phyloP scores from a whole-genome alignment of 1,140 invertebrate species.

The Diabrotica virgifera region DNA sequence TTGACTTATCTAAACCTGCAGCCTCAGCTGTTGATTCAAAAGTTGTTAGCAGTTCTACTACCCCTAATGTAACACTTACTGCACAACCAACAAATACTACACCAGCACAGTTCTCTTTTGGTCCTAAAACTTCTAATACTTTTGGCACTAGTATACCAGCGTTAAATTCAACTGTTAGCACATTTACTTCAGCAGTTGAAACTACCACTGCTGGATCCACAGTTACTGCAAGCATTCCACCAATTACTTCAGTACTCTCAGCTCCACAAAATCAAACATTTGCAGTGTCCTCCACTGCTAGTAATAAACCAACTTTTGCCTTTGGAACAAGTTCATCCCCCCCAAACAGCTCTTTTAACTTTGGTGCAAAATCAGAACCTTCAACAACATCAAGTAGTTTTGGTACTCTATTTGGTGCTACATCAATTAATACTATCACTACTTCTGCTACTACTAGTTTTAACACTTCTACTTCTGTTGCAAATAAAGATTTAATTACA shows the following conservation, averaged over 20 bases:
- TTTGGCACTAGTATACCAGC: neutral
- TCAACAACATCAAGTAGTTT: conserved; percentile 5
- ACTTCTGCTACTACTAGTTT: conserved; percentile 7
- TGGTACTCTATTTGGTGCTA: neutral
- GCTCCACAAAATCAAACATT: neutral
- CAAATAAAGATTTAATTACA: neutral
- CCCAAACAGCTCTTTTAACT: conserved; percentile 5
- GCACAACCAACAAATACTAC: neutral
- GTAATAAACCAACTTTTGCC: neutral
- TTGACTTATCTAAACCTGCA: conserved; percentile 18
- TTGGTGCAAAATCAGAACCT: conserved; percentile 5
- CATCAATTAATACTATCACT: neutral
- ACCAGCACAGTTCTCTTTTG: conserved; percentile 11
- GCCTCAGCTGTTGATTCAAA: neutral
- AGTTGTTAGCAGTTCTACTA: neutral
- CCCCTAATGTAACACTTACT: neutral
- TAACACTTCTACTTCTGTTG: neutral
- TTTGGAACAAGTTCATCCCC: neutral
- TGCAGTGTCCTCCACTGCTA: neutral
- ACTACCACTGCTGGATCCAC: neutral
- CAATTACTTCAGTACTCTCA: neutral
- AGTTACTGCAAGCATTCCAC: neutral
- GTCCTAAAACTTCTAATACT: conserved; percentile 10
- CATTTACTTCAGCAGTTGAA: neutral
- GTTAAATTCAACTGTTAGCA: neutral